Evolutionary conservation across 1,140 invertebrate genomes (phyloP).

Genomic region (Drosophila repleta): DNA sequence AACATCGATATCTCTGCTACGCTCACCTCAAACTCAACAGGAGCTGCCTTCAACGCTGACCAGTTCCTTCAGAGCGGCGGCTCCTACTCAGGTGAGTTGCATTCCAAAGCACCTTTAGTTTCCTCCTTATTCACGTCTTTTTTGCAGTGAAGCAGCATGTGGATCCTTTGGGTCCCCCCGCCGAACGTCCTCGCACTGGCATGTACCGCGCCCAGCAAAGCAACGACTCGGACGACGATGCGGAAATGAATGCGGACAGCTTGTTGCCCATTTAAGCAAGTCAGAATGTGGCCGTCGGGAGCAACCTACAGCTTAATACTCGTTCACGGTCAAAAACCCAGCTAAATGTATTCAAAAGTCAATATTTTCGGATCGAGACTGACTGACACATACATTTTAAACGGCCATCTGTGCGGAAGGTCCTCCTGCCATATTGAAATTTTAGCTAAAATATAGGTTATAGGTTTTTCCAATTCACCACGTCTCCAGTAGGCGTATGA

Average conservation of each 20-base stretch:
- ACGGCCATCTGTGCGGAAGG: too few relatives aligned
- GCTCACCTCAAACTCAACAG: constrained; percentile 10
- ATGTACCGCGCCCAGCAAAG: constrained; percentile 86
- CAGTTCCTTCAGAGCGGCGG: constrained; percentile 40
- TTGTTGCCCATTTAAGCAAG: constrained; percentile 87
- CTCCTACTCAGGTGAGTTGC: constrained; percentile 32
- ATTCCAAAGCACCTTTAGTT: neutral
- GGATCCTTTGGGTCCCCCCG: constrained; percentile 91
- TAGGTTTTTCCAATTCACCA: too few relatives aligned
- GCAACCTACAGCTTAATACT: too few relatives aligned
- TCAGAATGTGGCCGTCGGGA: too few relatives aligned
- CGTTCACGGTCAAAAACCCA: neutral
- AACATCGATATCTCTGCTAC: constrained; percentile 45
- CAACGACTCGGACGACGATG: constrained; percentile 92
- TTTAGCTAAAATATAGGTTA: too few relatives aligned
- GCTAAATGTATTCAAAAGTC: neutral
- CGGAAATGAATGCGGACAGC: constrained; percentile 91
- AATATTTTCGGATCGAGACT: neutral
- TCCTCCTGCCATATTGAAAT: too few relatives aligned
- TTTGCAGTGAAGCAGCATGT: constrained; percentile 84
- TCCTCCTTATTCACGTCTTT: neutral
- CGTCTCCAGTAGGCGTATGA: too few relatives aligned
- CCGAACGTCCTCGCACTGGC: constrained; percentile 90
- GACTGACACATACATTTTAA: too few relatives aligned
- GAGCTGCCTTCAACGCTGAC: constrained; percentile 31